Percentiles rank a stretch among this genome's conserved stretches.
Conservation (phyloP, 1,140 invertebrate species). For the Anoplophora glabripennis region DNA sequence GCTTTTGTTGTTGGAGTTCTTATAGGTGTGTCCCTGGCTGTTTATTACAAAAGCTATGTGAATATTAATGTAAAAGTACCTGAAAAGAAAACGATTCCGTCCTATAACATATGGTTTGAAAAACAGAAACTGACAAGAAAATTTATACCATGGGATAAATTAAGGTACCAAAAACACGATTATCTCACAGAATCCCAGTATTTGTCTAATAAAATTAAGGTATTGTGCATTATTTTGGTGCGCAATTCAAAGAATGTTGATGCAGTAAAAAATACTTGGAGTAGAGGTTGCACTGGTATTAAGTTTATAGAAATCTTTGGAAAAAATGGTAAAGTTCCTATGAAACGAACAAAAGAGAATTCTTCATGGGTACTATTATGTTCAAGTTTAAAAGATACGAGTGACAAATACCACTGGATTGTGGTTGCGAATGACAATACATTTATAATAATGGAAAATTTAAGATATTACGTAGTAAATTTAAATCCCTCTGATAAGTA, state of each 20-base stretch:
- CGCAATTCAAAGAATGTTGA: constrained; percentile 29
- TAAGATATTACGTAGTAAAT: constrained; percentile 33
- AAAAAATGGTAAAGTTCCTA: constrained; percentile 27
- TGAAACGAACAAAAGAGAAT: constrained; percentile 26
- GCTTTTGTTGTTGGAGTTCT: constrained; percentile 25
- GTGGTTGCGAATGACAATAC: constrained; percentile 38
- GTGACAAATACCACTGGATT: constrained; percentile 33
- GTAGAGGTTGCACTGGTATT: constrained; percentile 34
- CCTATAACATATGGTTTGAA: constrained; percentile 36
- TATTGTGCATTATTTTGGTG: constrained; percentile 38
- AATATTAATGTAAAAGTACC: neutral
- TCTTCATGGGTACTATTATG: constrained; percentile 38
- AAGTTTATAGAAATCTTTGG: constrained; percentile 25
- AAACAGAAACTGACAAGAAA: constrained; percentile 23
- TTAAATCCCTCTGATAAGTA: constrained; percentile 30
- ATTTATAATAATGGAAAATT: constrained; percentile 40
- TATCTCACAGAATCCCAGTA: constrained; percentile 33
- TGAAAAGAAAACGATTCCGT: neutral
- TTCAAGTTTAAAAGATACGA: constrained; percentile 22
- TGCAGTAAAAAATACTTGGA: constrained; percentile 36
- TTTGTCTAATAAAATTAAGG: constrained; percentile 30
- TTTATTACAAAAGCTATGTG: constrained; percentile 10
- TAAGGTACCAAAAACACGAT: constrained; percentile 33
- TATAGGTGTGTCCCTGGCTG: constrained; percentile 20
- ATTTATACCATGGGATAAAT: constrained; percentile 27